Percentiles rank a stretch among this genome's conserved stretches.
phyloP scores from a whole-genome alignment of 2,797 vertebrate genomes.

The Neopelma chrysocephalum region DNA sequence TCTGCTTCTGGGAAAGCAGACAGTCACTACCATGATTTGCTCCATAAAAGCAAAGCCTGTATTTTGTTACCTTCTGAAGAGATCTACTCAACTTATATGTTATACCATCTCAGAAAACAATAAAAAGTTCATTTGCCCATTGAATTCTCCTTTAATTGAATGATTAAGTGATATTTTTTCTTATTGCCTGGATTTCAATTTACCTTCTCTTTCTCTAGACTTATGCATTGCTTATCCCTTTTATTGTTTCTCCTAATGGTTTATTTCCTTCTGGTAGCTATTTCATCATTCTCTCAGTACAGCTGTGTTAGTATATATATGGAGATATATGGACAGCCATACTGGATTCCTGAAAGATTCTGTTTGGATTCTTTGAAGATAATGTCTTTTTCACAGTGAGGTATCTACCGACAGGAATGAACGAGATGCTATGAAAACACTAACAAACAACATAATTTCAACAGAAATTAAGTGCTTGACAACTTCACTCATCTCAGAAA shows the following conservation, averaged over 20 bases:
- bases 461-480: neutral
- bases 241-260: constrained; percentile 4
- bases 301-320: neutral
- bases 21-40: neutral
- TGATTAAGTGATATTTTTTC: neutral
- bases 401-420: neutral
- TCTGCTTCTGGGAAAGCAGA: neutral
- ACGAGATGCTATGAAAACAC: neutral
- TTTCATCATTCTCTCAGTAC: neutral
- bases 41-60: neutral
- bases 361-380: neutral
- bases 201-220: neutral
- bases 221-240: neutral
- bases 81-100: neutral
- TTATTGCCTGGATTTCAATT: neutral
- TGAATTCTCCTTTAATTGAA: neutral
- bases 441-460: neutral
- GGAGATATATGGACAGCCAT: neutral
- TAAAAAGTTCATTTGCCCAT: neutral
- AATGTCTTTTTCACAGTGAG: neutral
- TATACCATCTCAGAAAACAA: neutral
- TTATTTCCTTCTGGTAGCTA: neutral
- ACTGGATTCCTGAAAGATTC: neutral
- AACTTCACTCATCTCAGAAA: neutral
- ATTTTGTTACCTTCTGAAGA: neutral